Evolutionary conservation across 2,113 vertebrate genomes (phyloP), one percentile per base, ranked within the genome.

Genomic region (Diglossa brunneiventris): DNA sequence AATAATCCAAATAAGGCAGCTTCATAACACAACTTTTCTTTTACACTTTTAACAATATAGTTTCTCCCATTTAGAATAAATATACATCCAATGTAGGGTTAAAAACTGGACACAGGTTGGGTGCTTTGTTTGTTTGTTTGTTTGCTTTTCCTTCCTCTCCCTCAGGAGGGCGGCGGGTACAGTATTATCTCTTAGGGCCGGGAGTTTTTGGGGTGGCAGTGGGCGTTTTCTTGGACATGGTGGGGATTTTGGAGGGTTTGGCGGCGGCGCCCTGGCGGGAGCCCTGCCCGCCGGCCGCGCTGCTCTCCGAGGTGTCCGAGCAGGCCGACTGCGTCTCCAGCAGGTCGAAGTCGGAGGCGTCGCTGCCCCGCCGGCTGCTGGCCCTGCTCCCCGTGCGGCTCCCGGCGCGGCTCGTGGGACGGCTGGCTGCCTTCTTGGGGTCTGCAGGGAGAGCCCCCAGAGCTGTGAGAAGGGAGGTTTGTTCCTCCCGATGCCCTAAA

Each of bases 171-270:
- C 1, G 15, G 61, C 15, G 88, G 82, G 59, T 87, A 94, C 94
- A 94, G 96, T 95, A 98, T 98, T 98, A 98, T 98, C 98, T 99
- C 84, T 99, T 99, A 8, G 98, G 96, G 31, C 97, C 97, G 0
- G 98, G 97, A 27, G 98, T 98, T 98, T 99, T 99, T 2, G 99
- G 98, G 97, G 98, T 98, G 97, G 97, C 97, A 56, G 99, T 94
- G 67, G 98, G 86, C 8, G 97, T 76, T 94, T 99, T 99, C 98
- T 99, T 99, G 75, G 99, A 99, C 96, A 99, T 99, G 94, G 99
- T 99, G 44, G 99, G 99, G 96, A 99, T 99, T 97, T 99, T 99
- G 94, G 99, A 99, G 79, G 99, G 99, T 23, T 98, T 98, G 75
- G 98, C 98, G 73, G 98, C 98, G 73, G 95, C 52, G 7, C 98